Conservation (phyloP, 2,113 vertebrate species). For the Rhizomys pruinosus region DNA sequence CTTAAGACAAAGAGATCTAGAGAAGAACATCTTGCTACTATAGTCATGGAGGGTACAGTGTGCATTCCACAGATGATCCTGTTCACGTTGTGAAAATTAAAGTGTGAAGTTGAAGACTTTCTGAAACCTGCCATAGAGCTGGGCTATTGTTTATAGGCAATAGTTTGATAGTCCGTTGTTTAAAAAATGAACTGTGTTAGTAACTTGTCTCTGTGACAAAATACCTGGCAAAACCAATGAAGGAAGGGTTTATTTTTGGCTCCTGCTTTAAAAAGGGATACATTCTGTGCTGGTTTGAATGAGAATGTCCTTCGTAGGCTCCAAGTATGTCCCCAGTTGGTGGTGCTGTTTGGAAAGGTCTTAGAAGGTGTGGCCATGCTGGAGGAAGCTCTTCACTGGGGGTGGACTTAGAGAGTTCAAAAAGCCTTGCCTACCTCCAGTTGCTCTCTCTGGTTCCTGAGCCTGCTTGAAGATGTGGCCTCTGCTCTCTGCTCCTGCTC, state of each 20-base stretch:
- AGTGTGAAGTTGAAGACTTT: conserved; percentile 84
- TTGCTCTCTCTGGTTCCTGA: no score
- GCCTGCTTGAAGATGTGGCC: no score
- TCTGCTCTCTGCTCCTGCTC: no score
- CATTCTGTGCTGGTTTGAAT: no score
- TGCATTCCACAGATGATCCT: conserved; percentile 94
- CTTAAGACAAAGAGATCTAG: conserved; percentile 88
- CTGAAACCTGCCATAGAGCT: conserved; percentile 84
- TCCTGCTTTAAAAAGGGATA: neutral
- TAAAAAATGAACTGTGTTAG: conserved; percentile 73
- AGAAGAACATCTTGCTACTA: conserved; percentile 94
- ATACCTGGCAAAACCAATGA: neutral
- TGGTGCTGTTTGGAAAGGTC: no score
- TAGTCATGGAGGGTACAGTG: conserved; percentile 93
- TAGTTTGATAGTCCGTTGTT: conserved; percentile 88
- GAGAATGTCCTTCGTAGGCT: no score
- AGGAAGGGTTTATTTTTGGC: neutral
- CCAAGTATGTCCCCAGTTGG: no score
- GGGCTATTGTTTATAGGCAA: conserved; percentile 86
- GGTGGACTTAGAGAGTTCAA: no score
- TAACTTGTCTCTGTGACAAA: neutral
- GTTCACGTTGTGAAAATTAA: conserved; percentile 93
- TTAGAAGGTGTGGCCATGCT: no score
- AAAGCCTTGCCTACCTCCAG: no score
- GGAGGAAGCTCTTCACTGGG: no score